Conservation (phyloP, 2,888 invertebrate species). For the Malthinus flaveolus region DNA sequence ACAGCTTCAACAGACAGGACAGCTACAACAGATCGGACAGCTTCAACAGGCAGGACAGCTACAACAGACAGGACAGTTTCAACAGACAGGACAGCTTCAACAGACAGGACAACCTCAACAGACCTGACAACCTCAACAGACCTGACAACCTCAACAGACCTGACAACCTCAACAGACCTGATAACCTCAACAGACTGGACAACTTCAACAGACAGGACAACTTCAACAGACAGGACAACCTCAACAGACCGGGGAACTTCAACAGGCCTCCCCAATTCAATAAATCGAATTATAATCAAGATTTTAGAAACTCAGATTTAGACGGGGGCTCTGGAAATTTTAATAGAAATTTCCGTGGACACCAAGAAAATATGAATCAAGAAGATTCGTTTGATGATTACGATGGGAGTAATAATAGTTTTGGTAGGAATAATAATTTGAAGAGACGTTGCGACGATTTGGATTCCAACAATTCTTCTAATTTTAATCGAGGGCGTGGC, state of each 20-base stretch:
- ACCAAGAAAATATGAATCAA: too few relatives aligned
- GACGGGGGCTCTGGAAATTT: constrained; percentile 14
- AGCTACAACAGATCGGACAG: too few relatives aligned
- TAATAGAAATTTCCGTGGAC: neutral
- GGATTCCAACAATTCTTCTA: neutral
- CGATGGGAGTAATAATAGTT: neutral
- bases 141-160: constrained; percentile 16
- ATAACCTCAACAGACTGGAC: constrained; percentile 3
- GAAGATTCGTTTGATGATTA: too few relatives aligned
- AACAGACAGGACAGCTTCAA: constrained; percentile 23
- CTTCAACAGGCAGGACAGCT: too few relatives aligned
- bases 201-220: constrained; percentile 4
- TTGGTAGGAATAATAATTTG: neutral
- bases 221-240: neutral
- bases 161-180: constrained; percentile 5
- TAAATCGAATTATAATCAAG: neutral
- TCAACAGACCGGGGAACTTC: neutral
- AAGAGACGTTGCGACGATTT: neutral
- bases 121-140: constrained; percentile 16
- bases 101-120: constrained; percentile 16
- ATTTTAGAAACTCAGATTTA: neutral
- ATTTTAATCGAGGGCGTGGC: constrained; percentile 14
- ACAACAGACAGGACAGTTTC: too few relatives aligned
- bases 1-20: constrained; percentile 24
- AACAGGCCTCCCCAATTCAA: neutral